A percentile compares a stretch with the other conserved stretches of the same genome.
phyloP scores from a whole-genome alignment of 2,797 vertebrate genomes.

The Spatula versicolor region DNA sequence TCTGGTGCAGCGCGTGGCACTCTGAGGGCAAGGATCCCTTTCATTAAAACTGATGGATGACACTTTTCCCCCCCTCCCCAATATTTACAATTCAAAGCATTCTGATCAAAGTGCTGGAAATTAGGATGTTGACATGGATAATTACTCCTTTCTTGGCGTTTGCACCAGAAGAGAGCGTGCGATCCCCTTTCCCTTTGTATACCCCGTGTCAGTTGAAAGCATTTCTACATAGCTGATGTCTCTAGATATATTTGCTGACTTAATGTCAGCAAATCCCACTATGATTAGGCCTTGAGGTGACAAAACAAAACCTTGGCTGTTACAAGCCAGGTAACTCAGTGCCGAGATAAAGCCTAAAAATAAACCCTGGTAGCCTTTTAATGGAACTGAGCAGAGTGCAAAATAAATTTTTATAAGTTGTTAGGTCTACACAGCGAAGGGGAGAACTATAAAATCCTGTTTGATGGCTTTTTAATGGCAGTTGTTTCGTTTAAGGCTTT shows the following conservation, averaged over 20 bases:
- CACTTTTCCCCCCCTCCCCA: background rate
- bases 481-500: slow-evolving; percentile 59
- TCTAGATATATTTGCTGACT: slow-evolving; percentile 65
- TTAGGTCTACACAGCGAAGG: background rate
- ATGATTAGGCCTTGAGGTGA: slow-evolving; percentile 65
- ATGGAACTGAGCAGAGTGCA: slow-evolving; percentile 4
- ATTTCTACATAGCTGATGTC: slow-evolving; percentile 31
- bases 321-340: slow-evolving; percentile 54
- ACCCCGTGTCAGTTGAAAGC: slow-evolving; percentile 5
- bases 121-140: slow-evolving; percentile 63
- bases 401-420: slow-evolving; percentile 60
- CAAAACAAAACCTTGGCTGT: slow-evolving; percentile 65
- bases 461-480: slow-evolving; percentile 51
- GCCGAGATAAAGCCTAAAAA: slow-evolving; percentile 65
- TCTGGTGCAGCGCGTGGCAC: background rate
- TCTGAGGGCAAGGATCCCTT: background rate
- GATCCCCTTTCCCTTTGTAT: background rate
- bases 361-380: slow-evolving; percentile 50
- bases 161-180: background rate
- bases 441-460: slow-evolving; percentile 52
- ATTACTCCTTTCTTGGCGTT: slow-evolving; percentile 7
- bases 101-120: slow-evolving; percentile 67
- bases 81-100: slow-evolving; percentile 50
- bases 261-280: slow-evolving; percentile 63
- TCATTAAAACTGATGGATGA: slow-evolving; percentile 65